Conservation (phyloP, 2,888 invertebrate genomes). For the Drosophila histrio region DNA sequence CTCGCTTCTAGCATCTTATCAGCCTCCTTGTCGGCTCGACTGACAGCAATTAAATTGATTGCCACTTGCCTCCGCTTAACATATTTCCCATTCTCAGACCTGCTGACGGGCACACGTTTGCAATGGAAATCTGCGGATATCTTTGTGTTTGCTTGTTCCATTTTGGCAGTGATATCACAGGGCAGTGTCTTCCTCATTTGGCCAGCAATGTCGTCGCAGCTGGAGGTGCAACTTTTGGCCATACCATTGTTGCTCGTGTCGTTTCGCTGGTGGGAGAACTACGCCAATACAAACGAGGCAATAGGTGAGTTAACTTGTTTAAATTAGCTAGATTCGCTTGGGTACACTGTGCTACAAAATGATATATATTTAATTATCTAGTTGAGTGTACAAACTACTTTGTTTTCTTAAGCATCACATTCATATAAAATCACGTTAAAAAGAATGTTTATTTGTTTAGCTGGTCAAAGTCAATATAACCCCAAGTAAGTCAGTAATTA, state of each 20-base stretch:
- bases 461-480: no score
- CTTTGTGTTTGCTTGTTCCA: slow-evolving; percentile 59
- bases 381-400: neutral
- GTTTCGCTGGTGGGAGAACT: slow-evolving; percentile 94
- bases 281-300: slow-evolving; percentile 84
- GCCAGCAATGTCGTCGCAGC: slow-evolving; percentile 86
- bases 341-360: neutral
- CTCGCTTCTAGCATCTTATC: slow-evolving; percentile 54
- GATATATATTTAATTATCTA: neutral
- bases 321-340: neutral
- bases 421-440: no score
- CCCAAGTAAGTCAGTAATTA: no score
- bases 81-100: slow-evolving; percentile 56
- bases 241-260: slow-evolving; percentile 89
- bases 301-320: slow-evolving; percentile 64
- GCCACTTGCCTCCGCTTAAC: slow-evolving; percentile 37
- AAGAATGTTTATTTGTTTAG: no score
- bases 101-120: slow-evolving; percentile 71
- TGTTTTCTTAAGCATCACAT: neutral
- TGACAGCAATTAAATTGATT: slow-evolving; percentile 77
- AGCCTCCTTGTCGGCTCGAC: slow-evolving; percentile 26
- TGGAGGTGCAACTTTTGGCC: slow-evolving; percentile 86
- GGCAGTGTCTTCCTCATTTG: slow-evolving; percentile 88
- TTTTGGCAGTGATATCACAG: slow-evolving; percentile 87
- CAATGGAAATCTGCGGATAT: slow-evolving; percentile 70